Conservation (phyloP, 2,797 vertebrate species). For the Babyrousa celebensis region DNA sequence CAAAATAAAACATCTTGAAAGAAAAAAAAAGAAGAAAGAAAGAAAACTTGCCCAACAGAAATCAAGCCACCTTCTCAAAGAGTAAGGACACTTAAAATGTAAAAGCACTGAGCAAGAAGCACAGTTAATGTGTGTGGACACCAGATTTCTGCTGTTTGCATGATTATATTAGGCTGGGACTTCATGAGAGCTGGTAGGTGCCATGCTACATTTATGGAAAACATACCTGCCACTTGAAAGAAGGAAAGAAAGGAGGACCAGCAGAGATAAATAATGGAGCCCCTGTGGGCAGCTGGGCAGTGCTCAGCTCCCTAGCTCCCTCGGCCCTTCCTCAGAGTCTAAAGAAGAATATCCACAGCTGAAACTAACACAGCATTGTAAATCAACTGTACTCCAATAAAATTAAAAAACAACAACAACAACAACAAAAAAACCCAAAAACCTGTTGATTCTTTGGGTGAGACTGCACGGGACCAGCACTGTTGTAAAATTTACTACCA, state of each 20-base stretch:
- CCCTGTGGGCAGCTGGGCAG: rapidly evolving
- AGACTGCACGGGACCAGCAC: too few species aligned
- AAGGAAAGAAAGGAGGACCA: background rate
- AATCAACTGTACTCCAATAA: too few species aligned
- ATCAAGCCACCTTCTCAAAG: background rate
- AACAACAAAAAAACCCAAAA: too few species aligned
- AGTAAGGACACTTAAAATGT: background rate
- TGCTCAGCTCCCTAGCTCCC: background rate
- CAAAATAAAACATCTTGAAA: too few species aligned
- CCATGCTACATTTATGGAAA: background rate
- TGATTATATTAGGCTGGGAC: background rate
- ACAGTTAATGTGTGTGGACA: background rate
- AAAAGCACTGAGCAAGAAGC: background rate
- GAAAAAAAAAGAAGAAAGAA: background rate
- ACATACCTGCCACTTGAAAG: background rate
- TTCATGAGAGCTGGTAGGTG: background rate
- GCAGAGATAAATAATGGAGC: too few species aligned
- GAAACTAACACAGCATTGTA: too few species aligned
- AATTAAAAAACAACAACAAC: too few species aligned
- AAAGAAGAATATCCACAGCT: too few species aligned
- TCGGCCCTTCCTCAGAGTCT: too few species aligned
- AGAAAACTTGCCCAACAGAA: background rate
- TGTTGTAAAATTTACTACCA: too few species aligned
- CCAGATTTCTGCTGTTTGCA: background rate
- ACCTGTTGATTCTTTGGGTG: too few species aligned